Evolutionary conservation across 2,888 invertebrate species (phyloP), one percentile per base, ranked within the genome.

Genomic region (Drosophila mercatorum): DNA sequence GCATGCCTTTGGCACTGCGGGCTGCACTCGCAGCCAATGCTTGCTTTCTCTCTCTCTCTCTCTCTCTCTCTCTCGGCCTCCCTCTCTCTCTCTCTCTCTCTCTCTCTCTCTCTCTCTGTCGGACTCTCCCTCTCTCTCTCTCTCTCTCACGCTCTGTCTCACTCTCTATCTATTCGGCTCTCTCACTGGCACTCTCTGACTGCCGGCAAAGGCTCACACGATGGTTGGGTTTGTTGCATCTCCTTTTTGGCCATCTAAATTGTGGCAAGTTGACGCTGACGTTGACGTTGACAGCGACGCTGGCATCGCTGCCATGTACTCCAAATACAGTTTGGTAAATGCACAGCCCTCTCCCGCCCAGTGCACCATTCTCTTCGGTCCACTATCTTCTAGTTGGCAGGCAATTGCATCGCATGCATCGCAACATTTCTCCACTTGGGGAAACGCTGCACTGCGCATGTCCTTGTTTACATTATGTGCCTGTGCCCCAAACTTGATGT

Each of bases 391-490:
- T 86, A 87, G 88, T 86, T 86, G 85, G 88, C 77, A 78, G 85
- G 88, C 79, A 81, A 79, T 81, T 88, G 81, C 86, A 88, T 87
- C 78, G 75, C 81, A 75, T 72, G 80, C 84, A 76, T 59, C 78
- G 80, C 81, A 80, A 75, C 68, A 78, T 71, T 87, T 87, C 85
- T 85, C 85, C 89, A 83, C 80, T 85, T 81, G 89, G 89, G 87
- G 87, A 87, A 87, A 68, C 65, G 58, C 52, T 41, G 68, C 76
- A 89, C 31, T 89, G 89, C 87, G 87, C 87, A 89, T 89, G 89
- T 75, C 80, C 88, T 78, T 85, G 85, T 89, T 85, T 87, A 87
- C 83, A 89, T 87, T 87, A 89, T 88, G 68, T 87, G 86, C 71
- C 79, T 62, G 66, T 52, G 75, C 67, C 79, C 70, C 79, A 78